Base-by-base conservation (phyloP, 35 echinoderm and acorn worm species). In the Acanthaster planci region DNA sequence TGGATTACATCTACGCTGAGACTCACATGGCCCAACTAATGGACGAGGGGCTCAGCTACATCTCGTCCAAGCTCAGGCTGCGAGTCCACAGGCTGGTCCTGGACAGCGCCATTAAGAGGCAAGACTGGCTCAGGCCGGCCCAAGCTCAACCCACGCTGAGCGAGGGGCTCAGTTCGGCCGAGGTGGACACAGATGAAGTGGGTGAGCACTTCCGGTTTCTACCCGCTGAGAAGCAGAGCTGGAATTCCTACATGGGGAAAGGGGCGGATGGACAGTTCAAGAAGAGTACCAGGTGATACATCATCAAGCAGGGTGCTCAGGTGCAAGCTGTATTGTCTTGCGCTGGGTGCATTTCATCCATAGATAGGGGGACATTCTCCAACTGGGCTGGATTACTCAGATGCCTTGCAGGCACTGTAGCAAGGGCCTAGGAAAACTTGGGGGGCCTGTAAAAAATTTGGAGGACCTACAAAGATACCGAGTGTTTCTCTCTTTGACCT, bases 191-290 rank as follows among this genome's bases (percentile, higher is more conserved):
- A 0, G 79, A 44, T 16, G 52, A 89, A 26, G 12, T 82, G 14
- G 80, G 35, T 1, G 87, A 84, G 26, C 87, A 89, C 39, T 89
- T 89, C 52, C 34, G 36, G 7, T 77, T 89, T 19, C 36, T 76
- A 39, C 78, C 76, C 17, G 42, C 78, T 5, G 39, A 84, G 19
- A n/a, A 68, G 21, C 87, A 89, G 79, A 67, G 78, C 10, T 89
- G 87, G 87, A 36, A 39, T 23, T 79, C 21, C 8, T 84, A 89
- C n/a, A 83, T 89, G 87, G 87, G 87, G 39, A 89, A 80, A 21
- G 29, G 39, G 0, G 87, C 16, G 2, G 37, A 68, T 54, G 87
- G 79, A 38, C 26, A 50, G 34, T 88, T 72, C 9, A 72, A 29
- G 64, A 72, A 72, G 64, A 72, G 23, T 34, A 30, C 4, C 26